Evolutionary conservation across 2,797 vertebrate genomes (phyloP).

Genomic region (Taeniopygia guttata): DNA sequence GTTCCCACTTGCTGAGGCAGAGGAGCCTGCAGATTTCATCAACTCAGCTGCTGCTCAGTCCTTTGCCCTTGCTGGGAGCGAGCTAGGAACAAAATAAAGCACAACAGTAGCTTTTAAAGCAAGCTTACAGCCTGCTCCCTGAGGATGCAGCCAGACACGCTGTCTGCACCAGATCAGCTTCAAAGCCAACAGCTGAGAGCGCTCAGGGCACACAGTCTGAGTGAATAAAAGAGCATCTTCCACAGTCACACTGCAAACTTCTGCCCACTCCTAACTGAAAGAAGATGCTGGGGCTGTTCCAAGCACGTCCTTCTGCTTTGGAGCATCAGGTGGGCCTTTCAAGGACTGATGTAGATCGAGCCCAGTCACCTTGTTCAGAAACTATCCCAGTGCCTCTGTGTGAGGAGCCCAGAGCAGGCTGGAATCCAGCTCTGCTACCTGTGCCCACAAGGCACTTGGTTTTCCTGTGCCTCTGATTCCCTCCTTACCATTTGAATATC

Average conservation of each 20-base stretch:
- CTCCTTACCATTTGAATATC: neutral
- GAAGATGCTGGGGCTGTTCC: neutral
- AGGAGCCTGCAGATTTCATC: neutral
- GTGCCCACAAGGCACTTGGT: neutral
- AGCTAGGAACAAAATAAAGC: constrained; percentile 1
- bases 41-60: neutral
- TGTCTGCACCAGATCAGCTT: constrained; percentile 7
- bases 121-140: constrained; percentile 10
- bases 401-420: neutral
- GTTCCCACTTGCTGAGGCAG: neutral
- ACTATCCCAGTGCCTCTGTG: neutral
- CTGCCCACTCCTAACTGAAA: neutral
- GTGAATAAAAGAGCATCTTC: constrained; percentile 31
- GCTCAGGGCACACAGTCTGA: constrained; percentile 5
- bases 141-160: constrained; percentile 4
- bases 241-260: neutral
- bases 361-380: neutral
- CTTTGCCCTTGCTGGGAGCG: neutral
- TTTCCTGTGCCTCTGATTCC: neutral
- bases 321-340: neutral
- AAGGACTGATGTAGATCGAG: neutral
- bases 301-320: neutral
- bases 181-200: neutral
- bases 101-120: neutral
- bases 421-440: neutral